Conservation (phyloP, 2,113 vertebrate species). For the Perccottus glenii region DNA sequence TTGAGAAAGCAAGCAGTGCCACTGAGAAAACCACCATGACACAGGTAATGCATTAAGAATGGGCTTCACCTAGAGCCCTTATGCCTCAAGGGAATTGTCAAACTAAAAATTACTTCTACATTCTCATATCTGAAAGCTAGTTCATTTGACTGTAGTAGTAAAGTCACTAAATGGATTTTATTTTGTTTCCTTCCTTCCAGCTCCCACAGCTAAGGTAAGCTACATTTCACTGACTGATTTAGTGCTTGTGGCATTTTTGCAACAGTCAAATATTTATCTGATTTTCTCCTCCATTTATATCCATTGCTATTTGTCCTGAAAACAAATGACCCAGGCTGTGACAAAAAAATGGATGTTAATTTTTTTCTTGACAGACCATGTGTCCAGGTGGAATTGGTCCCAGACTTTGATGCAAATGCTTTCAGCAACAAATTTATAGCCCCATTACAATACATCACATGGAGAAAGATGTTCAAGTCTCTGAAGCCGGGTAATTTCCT, state of each 20-base stretch:
- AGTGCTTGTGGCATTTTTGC: conserved; percentile 16
- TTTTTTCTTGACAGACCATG: conserved; percentile 46
- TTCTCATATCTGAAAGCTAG: conserved; percentile 1
- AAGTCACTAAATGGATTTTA: conserved; percentile 12
- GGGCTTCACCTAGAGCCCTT: neutral
- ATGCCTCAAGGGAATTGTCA: neutral
- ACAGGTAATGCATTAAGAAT: conserved; percentile 69
- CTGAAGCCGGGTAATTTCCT: conserved; percentile 80
- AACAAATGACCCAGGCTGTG: conserved; percentile 1
- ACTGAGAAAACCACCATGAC: conserved; percentile 47
- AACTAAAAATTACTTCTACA: neutral
- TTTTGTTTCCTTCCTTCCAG: conserved; percentile 51
- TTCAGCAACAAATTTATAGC: conserved; percentile 75
- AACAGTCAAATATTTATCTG: conserved; percentile 5
- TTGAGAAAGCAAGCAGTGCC: conserved; percentile 59
- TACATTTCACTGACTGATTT: conserved; percentile 17
- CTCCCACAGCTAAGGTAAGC: conserved; percentile 73
- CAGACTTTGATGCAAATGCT: conserved; percentile 65
- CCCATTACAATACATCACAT: conserved; percentile 85
- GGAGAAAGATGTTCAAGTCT: conserved; percentile 83
- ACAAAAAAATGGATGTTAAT: conserved; percentile 1
- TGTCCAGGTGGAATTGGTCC: conserved; percentile 41
- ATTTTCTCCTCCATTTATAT: conserved; percentile 8
- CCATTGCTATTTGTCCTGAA: conserved; percentile 4
- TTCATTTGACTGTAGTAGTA: neutral